phyloP scores from a whole-genome alignment of 2,797 vertebrate species.

The Tauraco hartlaubi region DNA sequence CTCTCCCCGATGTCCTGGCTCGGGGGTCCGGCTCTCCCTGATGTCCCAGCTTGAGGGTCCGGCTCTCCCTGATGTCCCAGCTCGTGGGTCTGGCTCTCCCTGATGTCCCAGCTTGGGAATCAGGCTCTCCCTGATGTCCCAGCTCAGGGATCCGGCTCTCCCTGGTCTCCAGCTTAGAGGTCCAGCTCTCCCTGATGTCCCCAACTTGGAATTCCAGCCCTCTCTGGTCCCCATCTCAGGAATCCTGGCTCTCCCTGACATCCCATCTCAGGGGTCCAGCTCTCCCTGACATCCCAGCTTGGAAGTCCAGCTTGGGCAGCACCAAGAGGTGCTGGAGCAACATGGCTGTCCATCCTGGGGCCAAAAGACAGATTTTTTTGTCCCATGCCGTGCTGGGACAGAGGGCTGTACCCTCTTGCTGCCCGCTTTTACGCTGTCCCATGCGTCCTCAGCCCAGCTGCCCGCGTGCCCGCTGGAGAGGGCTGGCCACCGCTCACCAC shows the following conservation, averaged over 20 bases:
- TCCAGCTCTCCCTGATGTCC: background rate
- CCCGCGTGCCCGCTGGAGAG: fast-evolving
- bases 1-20: background rate
- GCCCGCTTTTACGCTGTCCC: background rate
- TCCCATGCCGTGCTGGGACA: fast-evolving
- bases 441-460: background rate
- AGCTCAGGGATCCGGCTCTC: background rate
- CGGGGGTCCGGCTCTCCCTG: background rate
- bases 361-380: background rate
- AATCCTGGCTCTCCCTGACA: background rate
- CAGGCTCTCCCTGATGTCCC: background rate
- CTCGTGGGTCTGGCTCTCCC: background rate
- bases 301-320: background rate
- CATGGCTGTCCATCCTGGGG: fast-evolving
- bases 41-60: background rate
- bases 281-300: background rate
- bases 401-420: background rate
- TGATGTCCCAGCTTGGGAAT: fast-evolving
- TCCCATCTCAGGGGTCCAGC: fast-evolving
- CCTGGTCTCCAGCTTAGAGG: background rate
- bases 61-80: too few relatives aligned
- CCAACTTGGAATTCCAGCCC: too few relatives aligned
- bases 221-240: too few relatives aligned
- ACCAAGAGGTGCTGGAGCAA: background rate
- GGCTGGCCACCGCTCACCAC: background rate